These are phyloP conservation scores for Aptenodytes forsteri DNA, from an alignment of 2,113 vertebrate species.

Conservation along the genomic window DNA sequence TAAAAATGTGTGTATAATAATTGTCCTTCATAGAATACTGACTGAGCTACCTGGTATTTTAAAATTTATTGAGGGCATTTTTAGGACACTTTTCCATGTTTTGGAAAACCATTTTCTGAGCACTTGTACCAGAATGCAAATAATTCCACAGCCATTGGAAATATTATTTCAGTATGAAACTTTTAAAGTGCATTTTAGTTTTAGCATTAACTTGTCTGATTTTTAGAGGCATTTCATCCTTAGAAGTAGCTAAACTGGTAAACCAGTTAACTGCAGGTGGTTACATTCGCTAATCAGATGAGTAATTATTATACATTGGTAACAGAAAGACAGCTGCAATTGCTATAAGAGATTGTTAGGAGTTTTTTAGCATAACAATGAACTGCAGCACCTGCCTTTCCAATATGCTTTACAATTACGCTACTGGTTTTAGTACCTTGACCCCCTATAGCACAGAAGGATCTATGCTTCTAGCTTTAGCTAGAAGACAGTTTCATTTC, in stretches of 20 bases:
- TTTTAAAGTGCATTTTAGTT: background rate
- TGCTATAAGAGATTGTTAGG: constrained; percentile 2
- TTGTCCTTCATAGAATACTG: background rate
- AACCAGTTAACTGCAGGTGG: constrained; percentile 43
- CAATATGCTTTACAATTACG: constrained; percentile 10
- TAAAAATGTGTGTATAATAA: background rate
- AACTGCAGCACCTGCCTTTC: constrained; percentile 61
- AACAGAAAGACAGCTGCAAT: constrained; percentile 49
- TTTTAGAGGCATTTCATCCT: background rate
- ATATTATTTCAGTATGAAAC: background rate
- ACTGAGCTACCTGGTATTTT: background rate
- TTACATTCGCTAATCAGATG: constrained; percentile 51
- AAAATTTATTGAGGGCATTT: background rate
- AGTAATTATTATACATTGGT: constrained; percentile 9
- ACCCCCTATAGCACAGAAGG: background rate
- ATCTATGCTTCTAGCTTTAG: background rate
- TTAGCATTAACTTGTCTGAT: background rate
- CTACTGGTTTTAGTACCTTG: background rate
- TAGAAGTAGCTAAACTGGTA: background rate
- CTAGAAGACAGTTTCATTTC: background rate
- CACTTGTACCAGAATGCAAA: background rate
- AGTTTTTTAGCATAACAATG: constrained; percentile 62
- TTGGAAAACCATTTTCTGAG: background rate
- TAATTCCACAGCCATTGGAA: background rate
- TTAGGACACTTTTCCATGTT: background rate